A percentile compares a stretch with the other conserved stretches of the same genome.
Conservation (phyloP, 2,113 vertebrate genomes). For the Mixornis gularis region DNA sequence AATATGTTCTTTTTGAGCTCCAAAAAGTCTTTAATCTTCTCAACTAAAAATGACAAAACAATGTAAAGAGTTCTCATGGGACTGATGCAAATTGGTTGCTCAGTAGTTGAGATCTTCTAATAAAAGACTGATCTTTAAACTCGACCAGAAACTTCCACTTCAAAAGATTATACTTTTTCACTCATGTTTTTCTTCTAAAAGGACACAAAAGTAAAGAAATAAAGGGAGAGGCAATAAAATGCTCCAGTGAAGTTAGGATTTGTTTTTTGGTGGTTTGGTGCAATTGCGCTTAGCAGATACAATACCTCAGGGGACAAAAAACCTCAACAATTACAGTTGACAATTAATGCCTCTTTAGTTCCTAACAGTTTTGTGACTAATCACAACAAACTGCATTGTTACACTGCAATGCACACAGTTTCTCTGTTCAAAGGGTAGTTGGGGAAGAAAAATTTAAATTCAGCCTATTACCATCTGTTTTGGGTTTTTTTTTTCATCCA, state of each 20-base stretch:
- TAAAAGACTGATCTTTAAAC: not conserved
- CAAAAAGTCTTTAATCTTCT: conserved; percentile 19
- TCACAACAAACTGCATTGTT: not conserved
- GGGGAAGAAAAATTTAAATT: not conserved
- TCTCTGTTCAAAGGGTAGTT: not conserved
- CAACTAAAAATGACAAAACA: not conserved
- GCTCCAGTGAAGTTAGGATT: not conserved
- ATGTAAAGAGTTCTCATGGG: not conserved
- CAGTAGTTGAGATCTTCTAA: not conserved
- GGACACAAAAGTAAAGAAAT: not conserved
- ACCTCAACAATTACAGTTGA: not conserved
- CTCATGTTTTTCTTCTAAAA: not conserved
- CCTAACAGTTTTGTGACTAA: not conserved
- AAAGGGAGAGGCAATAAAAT: not conserved
- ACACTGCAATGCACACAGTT: not conserved
- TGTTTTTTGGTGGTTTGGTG: not conserved
- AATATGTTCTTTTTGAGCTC: not conserved
- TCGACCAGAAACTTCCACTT: not conserved
- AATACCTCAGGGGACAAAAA: not conserved
- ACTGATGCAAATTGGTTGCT: not conserved
- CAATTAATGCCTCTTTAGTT: not conserved
- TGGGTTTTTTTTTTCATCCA: not conserved
- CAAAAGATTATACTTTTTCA: not conserved
- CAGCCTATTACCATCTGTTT: not conserved
- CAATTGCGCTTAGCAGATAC: not conserved